Evolutionary conservation across 2,113 vertebrate species (phyloP).

Genomic region (Brachyhypopomus occidentalis): DNA sequence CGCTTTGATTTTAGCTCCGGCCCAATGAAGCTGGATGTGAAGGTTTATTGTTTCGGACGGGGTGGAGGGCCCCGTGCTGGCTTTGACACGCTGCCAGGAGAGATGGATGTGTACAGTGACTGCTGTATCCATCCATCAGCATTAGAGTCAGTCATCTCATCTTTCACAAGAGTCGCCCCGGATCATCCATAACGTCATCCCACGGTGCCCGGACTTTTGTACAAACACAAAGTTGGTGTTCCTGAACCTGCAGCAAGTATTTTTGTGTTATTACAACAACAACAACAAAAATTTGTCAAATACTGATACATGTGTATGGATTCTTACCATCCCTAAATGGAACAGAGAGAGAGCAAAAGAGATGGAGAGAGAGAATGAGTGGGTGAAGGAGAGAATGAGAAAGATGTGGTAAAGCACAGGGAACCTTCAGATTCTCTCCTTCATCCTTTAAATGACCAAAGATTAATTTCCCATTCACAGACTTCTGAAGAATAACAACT

Average conservation of each 20-base stretch:
- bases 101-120: constrained; percentile 62
- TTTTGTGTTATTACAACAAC: not conserved
- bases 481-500: constrained; percentile 53
- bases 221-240: constrained; percentile 2
- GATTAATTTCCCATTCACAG: constrained; percentile 52
- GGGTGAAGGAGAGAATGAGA: not conserved
- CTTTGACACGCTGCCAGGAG: constrained; percentile 58
- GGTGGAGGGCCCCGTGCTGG: constrained; percentile 43
- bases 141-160: constrained; percentile 62
- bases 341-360: not conserved
- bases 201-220: not conserved
- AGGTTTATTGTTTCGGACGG: constrained; percentile 65
- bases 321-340: not conserved
- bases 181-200: constrained; percentile 38
- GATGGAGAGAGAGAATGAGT: not conserved
- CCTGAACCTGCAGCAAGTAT: not conserved
- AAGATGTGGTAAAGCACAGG: constrained; percentile 11
- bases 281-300: not conserved
- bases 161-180: constrained; percentile 46
- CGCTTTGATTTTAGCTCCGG: constrained; percentile 65
- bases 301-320: not conserved
- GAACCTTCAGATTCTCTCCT: constrained; percentile 37
- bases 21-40: constrained; percentile 65
- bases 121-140: constrained; percentile 61
- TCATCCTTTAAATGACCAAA: constrained; percentile 45